These are phyloP conservation scores for Syngnathus typhle DNA, from an alignment of 2,113 vertebrate species.

Conservation along the genomic window DNA sequence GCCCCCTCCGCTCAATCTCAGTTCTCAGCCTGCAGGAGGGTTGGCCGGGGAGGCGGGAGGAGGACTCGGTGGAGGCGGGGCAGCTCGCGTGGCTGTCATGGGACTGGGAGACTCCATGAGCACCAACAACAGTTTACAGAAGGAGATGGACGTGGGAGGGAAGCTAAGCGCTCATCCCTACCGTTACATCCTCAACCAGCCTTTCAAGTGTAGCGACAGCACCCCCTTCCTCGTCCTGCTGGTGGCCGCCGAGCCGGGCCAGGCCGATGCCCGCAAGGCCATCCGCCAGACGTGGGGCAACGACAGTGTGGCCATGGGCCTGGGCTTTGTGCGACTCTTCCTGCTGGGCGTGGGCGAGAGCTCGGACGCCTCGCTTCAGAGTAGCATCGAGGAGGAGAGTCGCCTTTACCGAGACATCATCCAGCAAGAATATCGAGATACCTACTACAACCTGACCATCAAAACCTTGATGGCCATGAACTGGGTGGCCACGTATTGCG, in stretches of 20 bases:
- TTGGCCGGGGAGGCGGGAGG: conserved; percentile 50
- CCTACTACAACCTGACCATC: conserved; percentile 94
- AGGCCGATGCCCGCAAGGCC: conserved; percentile 84
- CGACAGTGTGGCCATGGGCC: conserved; percentile 78
- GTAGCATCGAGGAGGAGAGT: conserved; percentile 83
- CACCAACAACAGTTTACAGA: conserved; percentile 87
- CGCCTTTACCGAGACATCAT: conserved; percentile 83
- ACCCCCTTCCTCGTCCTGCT: conserved; percentile 86
- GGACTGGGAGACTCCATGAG: conserved; percentile 87
- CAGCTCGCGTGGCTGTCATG: conserved; percentile 53
- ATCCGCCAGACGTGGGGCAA: conserved; percentile 96
- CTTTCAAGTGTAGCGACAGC: conserved; percentile 81
- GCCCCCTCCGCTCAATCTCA: conserved; percentile 77
- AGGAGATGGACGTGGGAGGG: conserved; percentile 79
- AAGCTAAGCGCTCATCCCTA: conserved; percentile 79
- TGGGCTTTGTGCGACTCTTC: conserved; percentile 82
- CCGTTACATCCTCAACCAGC: conserved; percentile 88
- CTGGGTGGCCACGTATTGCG: conserved; percentile 93
- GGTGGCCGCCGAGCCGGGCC: conserved; percentile 85
- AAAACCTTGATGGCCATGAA: conserved; percentile 99
- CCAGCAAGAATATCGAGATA: conserved; percentile 92
- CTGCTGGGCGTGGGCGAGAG: conserved; percentile 77
- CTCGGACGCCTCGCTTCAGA: conserved; percentile 73
- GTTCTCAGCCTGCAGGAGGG: conserved; percentile 78
- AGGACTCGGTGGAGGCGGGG: conserved; percentile 49